A percentile compares a stretch with the other conserved stretches of the same genome.
Conservation (phyloP, 2,888 invertebrate genomes). For the Diabrotica balteata region DNA sequence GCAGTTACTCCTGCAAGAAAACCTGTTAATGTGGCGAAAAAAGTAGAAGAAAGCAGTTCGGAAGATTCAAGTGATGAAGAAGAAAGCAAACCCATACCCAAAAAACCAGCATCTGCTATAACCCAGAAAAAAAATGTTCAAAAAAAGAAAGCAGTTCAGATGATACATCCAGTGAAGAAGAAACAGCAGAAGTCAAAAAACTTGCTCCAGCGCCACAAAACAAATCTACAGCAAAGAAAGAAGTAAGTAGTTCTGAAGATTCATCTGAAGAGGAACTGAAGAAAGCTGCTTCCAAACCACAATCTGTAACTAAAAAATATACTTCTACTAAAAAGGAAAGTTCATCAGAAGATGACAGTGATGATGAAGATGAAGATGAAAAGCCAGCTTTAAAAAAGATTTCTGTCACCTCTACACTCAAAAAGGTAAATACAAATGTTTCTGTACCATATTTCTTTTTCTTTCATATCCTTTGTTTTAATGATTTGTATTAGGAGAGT, state of each 20-base stretch:
- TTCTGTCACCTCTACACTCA: no score
- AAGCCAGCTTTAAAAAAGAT: constrained; percentile 36
- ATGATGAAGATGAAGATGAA: constrained; percentile 42
- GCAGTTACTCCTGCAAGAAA: constrained; percentile 24
- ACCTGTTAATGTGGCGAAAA: constrained; percentile 13
- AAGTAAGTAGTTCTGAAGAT: constrained; percentile 51
- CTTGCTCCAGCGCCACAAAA: constrained; percentile 21
- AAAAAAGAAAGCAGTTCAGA: constrained; percentile 51
- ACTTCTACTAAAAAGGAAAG: constrained; percentile 53
- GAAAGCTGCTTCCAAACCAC: constrained; percentile 31
- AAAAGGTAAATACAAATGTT: no score
- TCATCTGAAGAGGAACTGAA: constrained; percentile 49
- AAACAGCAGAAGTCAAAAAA: constrained; percentile 40
- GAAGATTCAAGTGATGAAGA: constrained; percentile 18
- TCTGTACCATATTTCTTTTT: no score
- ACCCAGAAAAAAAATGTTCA: constrained; percentile 21
- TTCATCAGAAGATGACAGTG: constrained; percentile 26
- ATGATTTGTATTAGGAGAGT: no score
- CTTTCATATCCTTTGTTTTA: no score
- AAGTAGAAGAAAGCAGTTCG: constrained; percentile 28
- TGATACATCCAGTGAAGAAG: constrained; percentile 54
- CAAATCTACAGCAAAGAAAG: constrained; percentile 38
- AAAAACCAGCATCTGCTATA: not conserved
- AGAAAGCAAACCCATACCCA: constrained; percentile 4
- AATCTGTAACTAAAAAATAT: constrained; percentile 38